Evolutionary conservation across 2,797 vertebrate genomes (phyloP).

Genomic region (Manis crassicaudata): DNA sequence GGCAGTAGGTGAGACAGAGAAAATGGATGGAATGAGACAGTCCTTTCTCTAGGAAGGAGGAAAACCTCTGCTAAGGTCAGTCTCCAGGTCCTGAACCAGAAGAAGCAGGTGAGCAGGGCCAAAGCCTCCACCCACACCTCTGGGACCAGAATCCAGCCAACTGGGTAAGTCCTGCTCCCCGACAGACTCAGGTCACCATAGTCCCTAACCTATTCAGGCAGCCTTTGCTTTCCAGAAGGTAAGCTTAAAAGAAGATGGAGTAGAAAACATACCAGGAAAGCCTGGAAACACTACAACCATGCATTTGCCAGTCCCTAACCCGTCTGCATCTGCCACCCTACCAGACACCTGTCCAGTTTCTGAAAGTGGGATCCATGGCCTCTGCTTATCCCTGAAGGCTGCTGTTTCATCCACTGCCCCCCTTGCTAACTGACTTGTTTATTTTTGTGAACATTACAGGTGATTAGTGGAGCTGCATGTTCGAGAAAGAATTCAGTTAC

Average conservation of each 20-base stretch:
- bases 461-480: neutral
- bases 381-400: neutral
- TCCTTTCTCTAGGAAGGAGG: neutral
- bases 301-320: neutral
- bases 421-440: neutral
- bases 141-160: neutral
- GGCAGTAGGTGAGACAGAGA: neutral
- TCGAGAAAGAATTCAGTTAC: neutral
- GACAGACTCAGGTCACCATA: neutral
- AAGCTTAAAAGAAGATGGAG: neutral
- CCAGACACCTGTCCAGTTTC: neutral
- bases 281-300: fast-evolving
- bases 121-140: neutral
- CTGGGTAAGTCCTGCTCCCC: neutral
- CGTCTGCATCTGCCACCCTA: fast-evolving
- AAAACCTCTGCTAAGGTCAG: neutral
- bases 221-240: neutral
- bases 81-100: neutral
- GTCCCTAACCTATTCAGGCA: no score
- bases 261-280: neutral
- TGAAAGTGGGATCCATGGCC: neutral
- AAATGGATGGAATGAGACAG: neutral
- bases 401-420: neutral
- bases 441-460: neutral
- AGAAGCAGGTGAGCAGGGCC: neutral